Conservation (phyloP, 2,797 vertebrate species). For the Microctenopoma steveboyesi region DNA sequence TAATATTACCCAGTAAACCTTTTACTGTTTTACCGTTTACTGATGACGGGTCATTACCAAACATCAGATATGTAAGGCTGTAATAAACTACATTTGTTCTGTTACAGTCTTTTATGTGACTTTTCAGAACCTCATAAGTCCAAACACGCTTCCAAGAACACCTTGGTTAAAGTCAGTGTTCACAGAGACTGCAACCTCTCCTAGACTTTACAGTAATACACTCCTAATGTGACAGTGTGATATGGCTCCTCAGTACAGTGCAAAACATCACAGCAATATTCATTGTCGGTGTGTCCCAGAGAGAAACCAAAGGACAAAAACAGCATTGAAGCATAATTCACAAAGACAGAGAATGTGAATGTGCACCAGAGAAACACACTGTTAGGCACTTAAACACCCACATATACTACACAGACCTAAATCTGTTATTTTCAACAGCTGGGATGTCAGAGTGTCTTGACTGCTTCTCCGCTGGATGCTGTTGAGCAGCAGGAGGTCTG, state of each 20-base stretch:
- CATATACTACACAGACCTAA: constrained; percentile 1
- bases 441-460: constrained; percentile 5
- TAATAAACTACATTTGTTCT: too few relatives aligned
- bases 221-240: constrained; percentile 21
- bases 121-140: background rate
- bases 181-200: background rate
- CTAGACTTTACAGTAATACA: constrained; percentile 20
- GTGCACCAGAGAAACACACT: constrained; percentile 17
- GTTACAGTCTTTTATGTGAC: background rate
- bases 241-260: constrained; percentile 42
- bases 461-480: background rate
- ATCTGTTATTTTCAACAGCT: background rate
- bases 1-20: too few relatives aligned
- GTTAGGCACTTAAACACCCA: constrained; percentile 56
- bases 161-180: background rate
- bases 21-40: too few relatives aligned
- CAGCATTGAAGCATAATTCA: constrained; percentile 32
- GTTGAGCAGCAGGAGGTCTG: background rate
- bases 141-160: background rate
- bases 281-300: constrained; percentile 41
- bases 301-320: constrained; percentile 19
- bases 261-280: constrained; percentile 55
- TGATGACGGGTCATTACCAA: too few relatives aligned
- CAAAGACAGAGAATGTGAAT: constrained; percentile 9
- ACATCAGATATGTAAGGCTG: too few relatives aligned